Conservation (phyloP, 2,888 invertebrate species). For the Nephrotoma appendiculata region DNA sequence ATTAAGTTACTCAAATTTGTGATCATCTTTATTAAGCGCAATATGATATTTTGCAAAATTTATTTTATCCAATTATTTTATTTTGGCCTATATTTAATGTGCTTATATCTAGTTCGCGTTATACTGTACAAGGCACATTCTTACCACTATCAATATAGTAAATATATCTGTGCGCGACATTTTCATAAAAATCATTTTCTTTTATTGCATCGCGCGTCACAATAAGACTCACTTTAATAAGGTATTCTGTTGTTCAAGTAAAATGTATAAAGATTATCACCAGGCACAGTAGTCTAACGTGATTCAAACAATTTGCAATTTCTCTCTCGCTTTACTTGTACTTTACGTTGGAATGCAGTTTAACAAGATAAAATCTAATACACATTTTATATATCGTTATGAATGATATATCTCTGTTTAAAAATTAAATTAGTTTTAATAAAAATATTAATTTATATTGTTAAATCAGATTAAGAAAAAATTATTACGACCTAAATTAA, state of each 20-base stretch:
- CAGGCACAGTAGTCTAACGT: not conserved
- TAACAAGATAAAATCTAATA: not conserved
- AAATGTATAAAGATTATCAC: not conserved
- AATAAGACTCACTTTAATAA: not conserved
- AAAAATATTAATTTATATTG: not conserved
- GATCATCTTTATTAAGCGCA: not conserved
- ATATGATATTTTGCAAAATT: not conserved
- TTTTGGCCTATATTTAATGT: not conserved
- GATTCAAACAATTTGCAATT: not conserved
- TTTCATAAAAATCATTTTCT: not conserved
- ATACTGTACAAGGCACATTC: not conserved
- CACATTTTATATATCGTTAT: not conserved
- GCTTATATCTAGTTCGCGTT: not conserved
- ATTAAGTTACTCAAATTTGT: not conserved
- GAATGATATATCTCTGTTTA: not conserved
- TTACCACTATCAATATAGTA: not conserved
- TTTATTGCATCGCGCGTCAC: not conserved
- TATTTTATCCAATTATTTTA: not conserved
- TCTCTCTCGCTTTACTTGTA: not conserved
- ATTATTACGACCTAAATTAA: not conserved
- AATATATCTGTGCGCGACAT: not conserved
- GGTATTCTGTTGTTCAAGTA: not conserved
- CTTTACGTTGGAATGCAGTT: not conserved
- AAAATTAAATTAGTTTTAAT: not conserved
- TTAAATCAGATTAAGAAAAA: not conserved